phyloP scores from a whole-genome alignment of 2,888 invertebrate species.

The Leptinotarsa juncta region DNA sequence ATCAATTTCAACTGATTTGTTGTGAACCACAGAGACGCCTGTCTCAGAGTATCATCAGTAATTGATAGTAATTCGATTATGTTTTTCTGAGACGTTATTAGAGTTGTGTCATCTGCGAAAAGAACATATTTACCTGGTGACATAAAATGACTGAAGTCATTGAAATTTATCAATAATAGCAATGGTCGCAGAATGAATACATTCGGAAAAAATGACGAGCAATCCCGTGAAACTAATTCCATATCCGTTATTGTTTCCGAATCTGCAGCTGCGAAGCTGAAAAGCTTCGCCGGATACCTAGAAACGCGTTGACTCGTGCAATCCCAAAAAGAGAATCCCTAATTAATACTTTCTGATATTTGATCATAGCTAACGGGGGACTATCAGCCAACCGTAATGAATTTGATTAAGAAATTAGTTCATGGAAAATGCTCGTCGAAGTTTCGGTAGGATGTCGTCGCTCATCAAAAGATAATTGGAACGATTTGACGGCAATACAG shows the following conservation, averaged over 20 bases:
- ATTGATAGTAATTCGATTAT: no score
- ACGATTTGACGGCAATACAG: constrained; percentile 15
- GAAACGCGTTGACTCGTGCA: background rate
- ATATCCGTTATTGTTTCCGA: background rate
- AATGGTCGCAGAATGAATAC: background rate
- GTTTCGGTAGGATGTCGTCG: constrained; percentile 8
- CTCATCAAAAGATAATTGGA: constrained; percentile 18
- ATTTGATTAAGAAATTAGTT: constrained; percentile 19
- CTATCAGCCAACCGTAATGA: constrained; percentile 10
- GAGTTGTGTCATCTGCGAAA: no score
- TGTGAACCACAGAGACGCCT: no score
- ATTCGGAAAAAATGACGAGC: background rate
- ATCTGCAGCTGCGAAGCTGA: background rate
- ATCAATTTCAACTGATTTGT: no score
- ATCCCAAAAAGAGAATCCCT: constrained; percentile 2
- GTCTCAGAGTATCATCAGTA: no score
- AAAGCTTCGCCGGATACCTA: background rate
- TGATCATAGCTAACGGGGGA: constrained; percentile 4
- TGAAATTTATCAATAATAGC: no score
- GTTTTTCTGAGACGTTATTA: no score
- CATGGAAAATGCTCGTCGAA: background rate
- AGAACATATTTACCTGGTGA: no score
- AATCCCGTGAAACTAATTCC: background rate
- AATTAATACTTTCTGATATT: constrained; percentile 14
- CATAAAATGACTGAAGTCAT: no score